These are phyloP conservation scores for Sapayoa aenigma DNA, from an alignment of 2,113 vertebrate species.

Conservation along the genomic window DNA sequence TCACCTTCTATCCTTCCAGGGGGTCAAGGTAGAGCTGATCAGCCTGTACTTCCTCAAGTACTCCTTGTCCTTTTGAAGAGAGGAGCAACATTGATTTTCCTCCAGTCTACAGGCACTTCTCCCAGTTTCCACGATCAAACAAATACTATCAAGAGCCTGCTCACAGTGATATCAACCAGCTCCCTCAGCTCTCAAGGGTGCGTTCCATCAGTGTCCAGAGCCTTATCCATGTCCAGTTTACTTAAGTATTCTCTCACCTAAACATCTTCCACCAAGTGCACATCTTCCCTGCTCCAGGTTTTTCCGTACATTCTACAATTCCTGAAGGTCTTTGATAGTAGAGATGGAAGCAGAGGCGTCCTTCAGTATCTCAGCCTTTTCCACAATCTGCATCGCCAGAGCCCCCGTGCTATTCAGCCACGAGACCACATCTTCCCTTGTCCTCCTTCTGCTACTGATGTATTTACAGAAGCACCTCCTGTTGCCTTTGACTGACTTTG, in stretches of 20 bases:
- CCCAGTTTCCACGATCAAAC: neutral
- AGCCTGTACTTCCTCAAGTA: neutral
- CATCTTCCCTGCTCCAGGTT: neutral
- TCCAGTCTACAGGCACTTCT: neutral
- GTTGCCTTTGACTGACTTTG: neutral
- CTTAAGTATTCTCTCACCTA: neutral
- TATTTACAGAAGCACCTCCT: neutral
- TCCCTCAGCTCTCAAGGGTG: neutral
- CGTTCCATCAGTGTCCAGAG: neutral
- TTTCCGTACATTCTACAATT: neutral
- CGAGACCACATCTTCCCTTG: neutral
- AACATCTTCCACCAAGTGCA: neutral
- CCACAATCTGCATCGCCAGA: neutral
- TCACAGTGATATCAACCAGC: neutral
- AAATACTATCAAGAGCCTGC: neutral
- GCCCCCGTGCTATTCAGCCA: neutral
- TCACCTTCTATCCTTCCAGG: neutral
- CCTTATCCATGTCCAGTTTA: neutral
- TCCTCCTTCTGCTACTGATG: neutral
- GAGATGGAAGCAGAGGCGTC: accelerated
- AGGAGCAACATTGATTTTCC: neutral
- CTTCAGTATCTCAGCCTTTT: neutral
- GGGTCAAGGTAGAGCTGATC: neutral
- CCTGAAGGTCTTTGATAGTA: neutral
- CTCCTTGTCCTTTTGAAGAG: neutral